phyloP scores from a whole-genome alignment of 2,888 invertebrate species.

The Acanthosepion esculentum region DNA sequence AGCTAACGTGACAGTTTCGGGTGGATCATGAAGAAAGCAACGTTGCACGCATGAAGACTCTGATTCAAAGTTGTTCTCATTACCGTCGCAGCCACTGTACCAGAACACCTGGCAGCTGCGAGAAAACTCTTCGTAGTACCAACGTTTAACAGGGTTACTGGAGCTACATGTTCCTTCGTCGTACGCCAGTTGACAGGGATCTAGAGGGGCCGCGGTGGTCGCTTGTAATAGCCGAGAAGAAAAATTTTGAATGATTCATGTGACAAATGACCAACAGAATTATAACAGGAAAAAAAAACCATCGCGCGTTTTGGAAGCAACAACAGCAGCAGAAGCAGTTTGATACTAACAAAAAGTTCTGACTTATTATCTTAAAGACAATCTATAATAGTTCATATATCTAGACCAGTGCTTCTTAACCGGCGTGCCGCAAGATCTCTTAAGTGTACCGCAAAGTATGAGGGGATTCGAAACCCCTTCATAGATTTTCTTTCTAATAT shows the following conservation, averaged over 20 bases:
- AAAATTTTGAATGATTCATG: not conserved
- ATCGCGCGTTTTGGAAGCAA: not conserved
- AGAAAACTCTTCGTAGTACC: constrained; percentile 83
- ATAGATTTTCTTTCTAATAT: too few species aligned
- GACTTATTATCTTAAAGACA: too few species aligned
- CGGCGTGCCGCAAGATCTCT: too few species aligned
- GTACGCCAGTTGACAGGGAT: constrained; percentile 80
- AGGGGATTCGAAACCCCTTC: too few species aligned
- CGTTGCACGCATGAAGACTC: constrained; percentile 58
- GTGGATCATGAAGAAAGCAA: constrained; percentile 52
- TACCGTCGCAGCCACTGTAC: constrained; percentile 91
- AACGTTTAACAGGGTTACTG: constrained; percentile 78
- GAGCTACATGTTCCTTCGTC: constrained; percentile 84
- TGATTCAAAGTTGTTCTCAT: constrained; percentile 77
- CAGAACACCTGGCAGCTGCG: constrained; percentile 85
- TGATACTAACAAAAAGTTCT: too few species aligned
- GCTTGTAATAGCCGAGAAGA: constrained; percentile 21
- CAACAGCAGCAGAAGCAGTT: not conserved
- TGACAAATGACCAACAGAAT: not conserved
- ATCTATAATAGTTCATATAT: too few species aligned
- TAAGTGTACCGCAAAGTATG: too few species aligned
- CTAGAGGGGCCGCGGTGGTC: constrained; percentile 48
- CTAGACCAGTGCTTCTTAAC: too few species aligned
- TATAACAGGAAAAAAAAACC: not conserved
- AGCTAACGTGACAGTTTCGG: not conserved